Evolutionary conservation across 2,113 vertebrate genomes (phyloP).

Genomic region (Acinonyx jubatus): DNA sequence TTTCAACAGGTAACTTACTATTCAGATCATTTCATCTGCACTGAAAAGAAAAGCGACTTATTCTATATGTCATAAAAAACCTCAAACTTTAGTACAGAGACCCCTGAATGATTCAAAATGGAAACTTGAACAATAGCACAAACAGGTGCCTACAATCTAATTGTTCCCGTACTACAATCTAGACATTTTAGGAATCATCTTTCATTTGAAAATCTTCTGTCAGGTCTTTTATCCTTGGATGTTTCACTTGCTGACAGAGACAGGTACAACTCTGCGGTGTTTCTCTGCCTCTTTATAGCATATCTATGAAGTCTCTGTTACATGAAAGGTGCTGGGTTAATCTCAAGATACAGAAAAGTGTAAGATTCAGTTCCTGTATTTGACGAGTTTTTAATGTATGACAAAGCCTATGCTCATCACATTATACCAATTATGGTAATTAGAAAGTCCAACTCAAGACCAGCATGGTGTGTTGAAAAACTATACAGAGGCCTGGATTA

Average conservation of each 20-base stretch:
- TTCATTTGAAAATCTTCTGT: neutral
- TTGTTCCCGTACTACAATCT: neutral
- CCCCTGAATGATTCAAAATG: neutral
- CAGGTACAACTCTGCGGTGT: neutral
- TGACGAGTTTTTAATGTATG: neutral
- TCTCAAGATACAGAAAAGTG: neutral
- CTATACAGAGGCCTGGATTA: neutral
- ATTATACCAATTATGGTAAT: neutral
- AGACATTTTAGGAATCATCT: neutral
- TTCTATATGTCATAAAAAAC: conserved; percentile 8
- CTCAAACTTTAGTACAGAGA: neutral
- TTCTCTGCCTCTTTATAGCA: neutral
- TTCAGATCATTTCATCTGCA: neutral
- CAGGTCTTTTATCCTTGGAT: neutral
- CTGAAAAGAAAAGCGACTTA: neutral
- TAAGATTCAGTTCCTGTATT: neutral
- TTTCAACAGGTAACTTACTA: conserved; percentile 24
- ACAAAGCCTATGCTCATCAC: neutral
- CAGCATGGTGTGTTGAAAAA: neutral
- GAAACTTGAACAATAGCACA: neutral
- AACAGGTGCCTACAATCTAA: neutral
- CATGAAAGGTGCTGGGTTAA: neutral
- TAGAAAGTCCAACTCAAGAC: conserved; percentile 9
- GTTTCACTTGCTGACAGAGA: neutral
- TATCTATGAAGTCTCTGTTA: neutral